A percentile compares a stretch with the other conserved stretches of the same genome.
Evolutionary conservation across 2,888 invertebrate species (phyloP).

Genomic region (Hypolimnas misippus): DNA sequence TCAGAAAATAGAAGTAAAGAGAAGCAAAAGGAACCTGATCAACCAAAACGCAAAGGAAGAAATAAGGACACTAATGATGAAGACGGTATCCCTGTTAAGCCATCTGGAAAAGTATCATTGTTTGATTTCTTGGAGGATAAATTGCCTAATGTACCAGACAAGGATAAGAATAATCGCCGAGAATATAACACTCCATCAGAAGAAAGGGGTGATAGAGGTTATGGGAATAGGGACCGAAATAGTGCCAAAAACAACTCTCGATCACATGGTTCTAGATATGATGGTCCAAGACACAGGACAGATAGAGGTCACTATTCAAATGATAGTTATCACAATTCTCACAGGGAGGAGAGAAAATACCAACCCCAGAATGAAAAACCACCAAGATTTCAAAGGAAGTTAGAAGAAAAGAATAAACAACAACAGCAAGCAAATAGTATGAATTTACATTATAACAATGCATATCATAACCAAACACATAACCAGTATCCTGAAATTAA

Average conservation of each 20-base stretch:
- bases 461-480: constrained; percentile 58
- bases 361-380: constrained; percentile 82
- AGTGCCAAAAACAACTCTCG: constrained; percentile 64
- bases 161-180: constrained; percentile 65
- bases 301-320: constrained; percentile 70
- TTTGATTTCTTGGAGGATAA: constrained; percentile 94
- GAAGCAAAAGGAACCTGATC: constrained; percentile 70
- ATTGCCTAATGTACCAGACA: constrained; percentile 85
- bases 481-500: constrained; percentile 64
- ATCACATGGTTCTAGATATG: constrained; percentile 65
- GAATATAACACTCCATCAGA: constrained; percentile 57
- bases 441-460: constrained; percentile 61
- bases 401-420: constrained; percentile 77
- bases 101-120: constrained; percentile 90
- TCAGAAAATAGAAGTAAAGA: constrained; percentile 75
- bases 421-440: constrained; percentile 55
- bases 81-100: constrained; percentile 86
- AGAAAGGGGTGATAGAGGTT: constrained; percentile 64
- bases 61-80: constrained; percentile 79
- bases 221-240: constrained; percentile 64
- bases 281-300: constrained; percentile 59
- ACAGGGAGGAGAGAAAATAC: constrained; percentile 72
- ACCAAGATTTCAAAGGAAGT: constrained; percentile 85
- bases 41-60: constrained; percentile 76
- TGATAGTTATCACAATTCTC: constrained; percentile 62